Conservation (phyloP, 1,140 invertebrate genomes). For the Drosophila prosaltans region DNA sequence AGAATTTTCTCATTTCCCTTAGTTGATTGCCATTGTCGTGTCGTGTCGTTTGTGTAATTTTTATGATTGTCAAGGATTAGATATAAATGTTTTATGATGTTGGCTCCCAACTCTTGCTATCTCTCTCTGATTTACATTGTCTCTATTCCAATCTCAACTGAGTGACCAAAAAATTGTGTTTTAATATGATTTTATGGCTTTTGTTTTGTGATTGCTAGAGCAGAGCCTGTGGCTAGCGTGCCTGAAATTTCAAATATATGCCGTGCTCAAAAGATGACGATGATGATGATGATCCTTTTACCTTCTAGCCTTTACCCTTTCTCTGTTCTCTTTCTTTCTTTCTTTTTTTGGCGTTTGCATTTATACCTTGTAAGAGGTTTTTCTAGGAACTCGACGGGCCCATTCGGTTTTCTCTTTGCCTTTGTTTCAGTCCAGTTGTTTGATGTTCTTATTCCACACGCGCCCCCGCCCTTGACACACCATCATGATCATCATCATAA, state of each 20-base stretch:
- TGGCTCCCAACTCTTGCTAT: constrained; percentile 27
- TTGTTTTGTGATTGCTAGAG: constrained; percentile 49
- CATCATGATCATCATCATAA: constrained; percentile 31
- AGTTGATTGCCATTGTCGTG: constrained; percentile 53
- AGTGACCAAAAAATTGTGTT: constrained; percentile 71
- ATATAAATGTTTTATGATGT: constrained; percentile 80
- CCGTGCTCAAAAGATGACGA: constrained; percentile 13
- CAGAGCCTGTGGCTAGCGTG: constrained; percentile 45
- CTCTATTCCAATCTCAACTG: not conserved
- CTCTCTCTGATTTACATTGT: constrained; percentile 13
- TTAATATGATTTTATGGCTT: constrained; percentile 79
- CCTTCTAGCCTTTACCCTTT: constrained; percentile 44
- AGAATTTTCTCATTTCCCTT: constrained; percentile 53
- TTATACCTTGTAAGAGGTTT: constrained; percentile 55
- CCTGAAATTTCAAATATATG: constrained; percentile 62
- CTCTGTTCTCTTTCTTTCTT: constrained; percentile 33
- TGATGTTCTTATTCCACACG: constrained; percentile 49
- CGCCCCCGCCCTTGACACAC: constrained; percentile 39
- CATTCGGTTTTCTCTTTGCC: not conserved
- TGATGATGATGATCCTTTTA: constrained; percentile 55
- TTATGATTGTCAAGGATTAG: constrained; percentile 83
- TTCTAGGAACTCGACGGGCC: constrained; percentile 56
- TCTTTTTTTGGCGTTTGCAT: constrained; percentile 26
- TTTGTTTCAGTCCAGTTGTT: constrained; percentile 40
- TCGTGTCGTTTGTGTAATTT: constrained; percentile 74